Percentiles rank a stretch among this genome's conserved stretches.
Evolutionary conservation across 2,113 vertebrate species (phyloP).

Genomic region (Rousettus leschenaultii): DNA sequence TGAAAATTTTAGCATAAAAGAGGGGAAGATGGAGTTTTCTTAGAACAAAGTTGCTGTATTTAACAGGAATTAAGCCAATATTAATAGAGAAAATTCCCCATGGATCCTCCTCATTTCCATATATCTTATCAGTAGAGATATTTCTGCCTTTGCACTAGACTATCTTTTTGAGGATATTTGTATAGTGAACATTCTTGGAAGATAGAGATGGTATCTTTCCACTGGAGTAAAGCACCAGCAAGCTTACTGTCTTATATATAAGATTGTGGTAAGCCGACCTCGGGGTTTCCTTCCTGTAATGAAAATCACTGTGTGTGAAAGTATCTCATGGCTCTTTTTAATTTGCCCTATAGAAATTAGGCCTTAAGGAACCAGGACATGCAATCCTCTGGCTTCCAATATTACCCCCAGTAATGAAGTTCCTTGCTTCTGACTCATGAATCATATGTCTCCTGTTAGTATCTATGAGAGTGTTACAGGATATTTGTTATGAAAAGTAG

Average conservation of each 20-base stretch:
- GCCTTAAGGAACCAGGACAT: background rate
- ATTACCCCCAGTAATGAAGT: background rate
- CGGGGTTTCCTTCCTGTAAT: background rate
- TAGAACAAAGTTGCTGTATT: background rate
- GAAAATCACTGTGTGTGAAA: background rate
- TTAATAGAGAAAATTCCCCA: background rate
- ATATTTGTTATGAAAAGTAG: background rate
- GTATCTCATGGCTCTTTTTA: background rate
- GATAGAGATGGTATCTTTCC: background rate
- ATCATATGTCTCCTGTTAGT: background rate
- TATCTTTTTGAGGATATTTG: background rate
- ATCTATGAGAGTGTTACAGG: background rate
- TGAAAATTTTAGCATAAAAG: background rate
- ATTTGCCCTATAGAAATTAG: background rate
- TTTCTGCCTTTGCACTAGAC: background rate
- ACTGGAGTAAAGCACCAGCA: background rate
- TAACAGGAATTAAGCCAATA: background rate
- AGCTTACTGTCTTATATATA: background rate
- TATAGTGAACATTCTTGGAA: background rate
- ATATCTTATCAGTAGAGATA: background rate
- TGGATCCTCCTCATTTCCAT: background rate
- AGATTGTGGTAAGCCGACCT: background rate
- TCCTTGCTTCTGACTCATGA: background rate
- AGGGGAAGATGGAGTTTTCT: background rate
- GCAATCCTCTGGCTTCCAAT: background rate